Base-by-base conservation (phyloP, 2,797 vertebrate genomes). In the Cygnus olor region DNA sequence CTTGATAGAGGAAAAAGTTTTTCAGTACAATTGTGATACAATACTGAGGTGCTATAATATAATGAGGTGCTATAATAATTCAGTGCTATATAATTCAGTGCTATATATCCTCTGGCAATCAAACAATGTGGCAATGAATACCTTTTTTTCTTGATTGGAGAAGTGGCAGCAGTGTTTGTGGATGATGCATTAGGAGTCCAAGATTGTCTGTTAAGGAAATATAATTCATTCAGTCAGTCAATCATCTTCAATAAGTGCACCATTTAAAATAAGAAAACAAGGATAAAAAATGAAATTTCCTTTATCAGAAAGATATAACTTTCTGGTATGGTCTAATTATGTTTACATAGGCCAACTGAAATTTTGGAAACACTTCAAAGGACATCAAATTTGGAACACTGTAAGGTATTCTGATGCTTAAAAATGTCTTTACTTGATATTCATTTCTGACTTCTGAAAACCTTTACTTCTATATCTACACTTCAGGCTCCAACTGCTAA, bases 131-230 rank as follows among this genome's bases (percentile, higher is more conserved):
- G 11, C 30, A 56, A 38, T 3, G 5, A 72, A 7, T 97, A 98
- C 98, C 98, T 98, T 93, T 98, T 98, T 73, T 98, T 98, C 96
- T 98, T 98, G 45, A 92, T 86, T 38, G 97, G 97, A 69, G 96
- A 92, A 42, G 93, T 83, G 3, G 32, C 69, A 73, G 94, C 21
- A 47, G 69, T n/a, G 22, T 88, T 91, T 77, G 80, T 54, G 20
- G 57, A 8, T 36, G 25, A 8, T 65, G 61, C 11, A 17, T 69
- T 79, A 54, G 90, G 87, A 92, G 71, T 65, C 42, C 92, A 91
- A 63, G 92, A 80, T 5, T 88, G 95, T 69, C 98, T 98, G 87
- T 93, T 82, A 66, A 65, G 38, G 51, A 92, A 95, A 94, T 54
- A 36, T 10, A 90, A 16, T 32, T 63, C 57, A 18, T 57, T 81